phyloP scores from a whole-genome alignment of 2,888 invertebrate genomes.

The Morpho helenor region DNA sequence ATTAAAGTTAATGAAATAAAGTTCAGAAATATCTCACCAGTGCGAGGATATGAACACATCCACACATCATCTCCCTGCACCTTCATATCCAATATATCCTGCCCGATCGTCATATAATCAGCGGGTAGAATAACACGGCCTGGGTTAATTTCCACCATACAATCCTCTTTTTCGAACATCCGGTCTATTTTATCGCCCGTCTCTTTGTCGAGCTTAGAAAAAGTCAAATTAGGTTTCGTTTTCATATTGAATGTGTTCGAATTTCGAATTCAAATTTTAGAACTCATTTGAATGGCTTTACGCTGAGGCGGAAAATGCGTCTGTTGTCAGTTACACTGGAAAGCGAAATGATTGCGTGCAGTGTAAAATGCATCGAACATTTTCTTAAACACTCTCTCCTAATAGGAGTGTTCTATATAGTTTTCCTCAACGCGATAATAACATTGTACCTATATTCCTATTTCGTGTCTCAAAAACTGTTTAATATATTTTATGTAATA shows the following conservation, averaged over 20 bases:
- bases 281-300: slow-evolving; percentile 7
- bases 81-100: slow-evolving; percentile 84
- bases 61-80: slow-evolving; percentile 89
- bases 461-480: too few relatives aligned
- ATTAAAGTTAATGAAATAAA: background rate
- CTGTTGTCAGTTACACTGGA: slow-evolving; percentile 32
- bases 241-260: slow-evolving; percentile 41
- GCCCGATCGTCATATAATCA: slow-evolving; percentile 83
- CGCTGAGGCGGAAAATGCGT: slow-evolving; percentile 25
- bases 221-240: slow-evolving; percentile 62
- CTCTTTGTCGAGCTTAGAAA: slow-evolving; percentile 80
- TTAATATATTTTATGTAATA: too few relatives aligned
- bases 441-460: too few relatives aligned
- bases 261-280: slow-evolving; percentile 2
- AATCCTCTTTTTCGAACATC: slow-evolving; percentile 83
- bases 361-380: slow-evolving; percentile 27
- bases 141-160: slow-evolving; percentile 86
- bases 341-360: slow-evolving; percentile 54
- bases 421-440: slow-evolving; percentile 21
- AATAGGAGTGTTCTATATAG: slow-evolving; percentile 46
- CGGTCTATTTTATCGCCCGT: slow-evolving; percentile 80
- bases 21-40: slow-evolving; percentile 78
- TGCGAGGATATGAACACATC: slow-evolving; percentile 93
- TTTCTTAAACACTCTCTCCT: slow-evolving; percentile 49
- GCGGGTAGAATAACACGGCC: slow-evolving; percentile 85